Evolutionary conservation across 2,797 vertebrate genomes (phyloP).

Genomic region (Onychomys leucogaster): DNA sequence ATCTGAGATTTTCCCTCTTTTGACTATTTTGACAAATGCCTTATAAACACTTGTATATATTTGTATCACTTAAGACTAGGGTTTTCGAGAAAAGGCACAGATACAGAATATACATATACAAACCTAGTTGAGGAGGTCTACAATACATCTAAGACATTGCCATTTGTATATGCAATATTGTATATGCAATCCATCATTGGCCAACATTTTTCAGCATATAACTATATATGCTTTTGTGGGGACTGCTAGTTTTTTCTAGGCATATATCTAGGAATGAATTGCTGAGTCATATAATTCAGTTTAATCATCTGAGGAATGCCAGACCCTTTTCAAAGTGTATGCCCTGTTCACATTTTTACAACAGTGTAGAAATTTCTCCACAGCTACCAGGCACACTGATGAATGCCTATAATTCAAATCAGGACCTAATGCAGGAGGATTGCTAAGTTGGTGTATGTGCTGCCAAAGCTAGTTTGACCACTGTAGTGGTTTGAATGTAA

Average conservation of each 20-base stretch:
- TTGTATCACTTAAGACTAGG: neutral
- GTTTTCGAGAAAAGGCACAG: neutral
- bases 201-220: neutral
- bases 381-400: neutral
- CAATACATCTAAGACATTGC: neutral
- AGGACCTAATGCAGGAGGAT: neutral
- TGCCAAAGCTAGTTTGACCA: neutral
- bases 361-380: neutral
- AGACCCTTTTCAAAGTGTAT: neutral
- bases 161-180: neutral
- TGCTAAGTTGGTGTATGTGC: neutral
- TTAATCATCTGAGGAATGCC: neutral
- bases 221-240: neutral
- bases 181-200: neutral
- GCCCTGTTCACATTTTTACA: neutral
- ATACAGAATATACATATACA: neutral
- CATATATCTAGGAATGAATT: neutral
- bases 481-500: neutral
- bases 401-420: neutral
- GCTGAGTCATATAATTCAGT: neutral
- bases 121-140: neutral
- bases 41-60: neutral
- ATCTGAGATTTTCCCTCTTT: neutral
- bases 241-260: neutral
- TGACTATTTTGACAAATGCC: neutral